Evolutionary conservation across 2,888 invertebrate species (phyloP).

Genomic region (Neoaliturus tenellus): DNA sequence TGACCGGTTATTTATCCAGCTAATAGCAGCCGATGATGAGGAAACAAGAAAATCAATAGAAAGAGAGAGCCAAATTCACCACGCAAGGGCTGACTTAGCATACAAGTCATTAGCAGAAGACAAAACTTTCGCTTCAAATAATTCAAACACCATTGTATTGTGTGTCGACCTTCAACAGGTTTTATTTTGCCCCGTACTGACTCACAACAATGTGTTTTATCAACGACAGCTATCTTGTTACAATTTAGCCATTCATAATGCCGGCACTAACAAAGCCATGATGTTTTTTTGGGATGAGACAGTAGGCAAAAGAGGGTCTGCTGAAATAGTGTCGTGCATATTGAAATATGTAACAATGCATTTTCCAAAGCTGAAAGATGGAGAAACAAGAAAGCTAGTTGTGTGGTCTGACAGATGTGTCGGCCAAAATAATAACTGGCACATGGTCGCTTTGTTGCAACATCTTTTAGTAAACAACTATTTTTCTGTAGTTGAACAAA

Average conservation of each 20-base stretch:
- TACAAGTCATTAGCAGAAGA: slow-evolving; percentile 54
- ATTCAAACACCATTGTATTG: slow-evolving; percentile 7
- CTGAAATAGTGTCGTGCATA: slow-evolving; percentile 59
- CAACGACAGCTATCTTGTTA: slow-evolving; percentile 57
- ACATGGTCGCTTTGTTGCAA: slow-evolving; percentile 53
- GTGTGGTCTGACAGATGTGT: slow-evolving; percentile 64
- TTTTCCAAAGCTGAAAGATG: not conserved
- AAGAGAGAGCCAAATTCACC: slow-evolving; percentile 36
- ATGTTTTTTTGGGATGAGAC: slow-evolving; percentile 61
- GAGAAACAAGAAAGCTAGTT: slow-evolving; percentile 22
- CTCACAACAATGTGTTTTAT: slow-evolving; percentile 51
- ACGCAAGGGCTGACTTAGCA: slow-evolving; percentile 27
- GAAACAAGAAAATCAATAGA: not conserved
- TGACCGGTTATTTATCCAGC: slow-evolving; percentile 40
- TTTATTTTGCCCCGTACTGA: slow-evolving; percentile 13
- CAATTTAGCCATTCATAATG: slow-evolving; percentile 58
- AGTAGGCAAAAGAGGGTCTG: slow-evolving; percentile 57
- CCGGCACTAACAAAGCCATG: slow-evolving; percentile 47
- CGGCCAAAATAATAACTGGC: slow-evolving; percentile 66
- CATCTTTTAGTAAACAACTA: slow-evolving; percentile 57
- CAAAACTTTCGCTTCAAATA: not conserved
- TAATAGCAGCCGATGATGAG: slow-evolving; percentile 33
- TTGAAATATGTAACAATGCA: slow-evolving; percentile 52
- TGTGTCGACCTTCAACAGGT: slow-evolving; percentile 57
- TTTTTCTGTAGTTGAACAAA: slow-evolving; percentile 65